Evolutionary conservation across 1,140 invertebrate species (phyloP).

Genomic region (Micrasema minimum): DNA sequence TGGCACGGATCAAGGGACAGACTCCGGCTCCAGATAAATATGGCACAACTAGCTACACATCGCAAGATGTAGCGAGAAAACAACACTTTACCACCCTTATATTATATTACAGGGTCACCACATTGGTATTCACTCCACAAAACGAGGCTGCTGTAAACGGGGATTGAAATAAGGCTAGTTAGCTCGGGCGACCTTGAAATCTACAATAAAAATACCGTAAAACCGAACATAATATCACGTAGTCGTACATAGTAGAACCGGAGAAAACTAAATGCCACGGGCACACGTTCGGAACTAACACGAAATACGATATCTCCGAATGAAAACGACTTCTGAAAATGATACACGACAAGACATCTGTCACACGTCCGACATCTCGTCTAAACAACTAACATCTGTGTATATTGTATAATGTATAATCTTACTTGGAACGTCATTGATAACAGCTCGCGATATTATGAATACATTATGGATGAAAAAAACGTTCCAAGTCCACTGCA

Average conservation of each 20-base stretch:
- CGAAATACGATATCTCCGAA: constrained; percentile 23
- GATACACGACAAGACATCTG: background rate
- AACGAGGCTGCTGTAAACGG: background rate
- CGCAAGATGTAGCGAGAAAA: constrained; percentile 1
- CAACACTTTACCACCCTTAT: background rate
- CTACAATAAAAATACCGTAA: background rate
- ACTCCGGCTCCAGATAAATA: background rate
- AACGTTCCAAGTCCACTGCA: background rate
- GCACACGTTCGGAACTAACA: constrained; percentile 20
- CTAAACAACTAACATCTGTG: constrained; percentile 1
- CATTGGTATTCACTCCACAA: background rate
- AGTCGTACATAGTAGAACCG: background rate
- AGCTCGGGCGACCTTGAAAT: background rate
- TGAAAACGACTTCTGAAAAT: constrained; percentile 10
- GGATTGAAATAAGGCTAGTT: background rate
- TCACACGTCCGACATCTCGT: background rate
- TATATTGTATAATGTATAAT: too few species aligned
- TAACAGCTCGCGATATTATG: background rate
- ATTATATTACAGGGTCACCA: background rate
- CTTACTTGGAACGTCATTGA: background rate
- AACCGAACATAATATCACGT: background rate
- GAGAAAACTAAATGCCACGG: constrained; percentile 2
- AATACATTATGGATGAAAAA: background rate
- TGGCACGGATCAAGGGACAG: background rate
- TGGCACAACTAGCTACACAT: background rate